Base-by-base conservation (phyloP, 2,888 invertebrate genomes). In the Rhodophaea formosa region DNA sequence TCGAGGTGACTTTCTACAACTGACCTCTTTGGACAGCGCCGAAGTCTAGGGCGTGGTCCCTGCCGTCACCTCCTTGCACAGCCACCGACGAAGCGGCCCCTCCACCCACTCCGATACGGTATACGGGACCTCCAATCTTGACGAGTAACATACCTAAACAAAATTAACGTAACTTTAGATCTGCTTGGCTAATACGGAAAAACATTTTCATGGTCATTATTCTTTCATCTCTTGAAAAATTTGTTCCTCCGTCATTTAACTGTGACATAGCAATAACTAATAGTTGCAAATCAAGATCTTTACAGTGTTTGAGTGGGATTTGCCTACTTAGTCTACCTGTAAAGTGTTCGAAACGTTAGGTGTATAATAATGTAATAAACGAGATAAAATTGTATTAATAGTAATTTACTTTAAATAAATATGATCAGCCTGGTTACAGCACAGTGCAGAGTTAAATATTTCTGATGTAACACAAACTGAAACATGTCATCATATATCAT, bases 51-150 rank as follows among this genome's bases (percentile, higher is more conserved):
- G 97, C 96, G 0, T 94, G 94, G 70, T 92, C 95, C 69, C 97
- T 95, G 0, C 84, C 70, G 53, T 80, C 89, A 0, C 86, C 91
- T 0, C 98, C 99, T 86, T 98, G 98, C 0, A 98, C 96, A 72
- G 97, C 96, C 7, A 98, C 97, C 0, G 99, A 99, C 65, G 98
- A 98, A 0, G 99, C 99, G 0, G 99, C 96, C n/a, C 99, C 99
- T 8, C 99, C 99, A 10, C 99, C 99, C 6, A 99, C 98, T 0
- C 99, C 99, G 77, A 99, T 99, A 63, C 99, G 93, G 83, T 99
- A 99, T 49, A 98, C 98, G 0, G 99, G 99, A 0, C 99, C 99
- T 12, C 99, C 99, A 49, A 99, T 93, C 92, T 99, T 99, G 0
- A 98, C 96, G 53, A 99, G 93, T 75, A 96, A 92, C 95, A 98